A percentile compares a stretch with the other conserved stretches of the same genome.
Evolutionary conservation across 2,888 invertebrate species (phyloP).

Genomic region (Andricus curvator): DNA sequence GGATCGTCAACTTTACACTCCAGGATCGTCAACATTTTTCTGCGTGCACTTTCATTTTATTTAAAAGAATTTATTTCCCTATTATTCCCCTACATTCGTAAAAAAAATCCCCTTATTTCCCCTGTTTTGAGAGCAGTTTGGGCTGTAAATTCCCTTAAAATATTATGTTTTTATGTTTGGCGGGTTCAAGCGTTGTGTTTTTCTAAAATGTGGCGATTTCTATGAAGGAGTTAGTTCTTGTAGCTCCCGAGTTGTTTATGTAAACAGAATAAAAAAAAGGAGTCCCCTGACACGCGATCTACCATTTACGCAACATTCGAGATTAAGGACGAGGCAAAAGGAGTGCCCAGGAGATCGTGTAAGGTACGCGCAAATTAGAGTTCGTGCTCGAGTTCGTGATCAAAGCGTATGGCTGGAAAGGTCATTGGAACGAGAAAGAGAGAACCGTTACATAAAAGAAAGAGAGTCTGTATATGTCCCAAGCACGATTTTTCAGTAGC

Average conservation of each 20-base stretch:
- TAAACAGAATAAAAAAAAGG: conserved; percentile 10
- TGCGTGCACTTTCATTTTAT: too few relatives aligned
- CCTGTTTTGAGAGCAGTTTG: too few relatives aligned
- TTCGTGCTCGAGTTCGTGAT: conserved; percentile 48
- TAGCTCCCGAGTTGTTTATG: conserved; percentile 14
- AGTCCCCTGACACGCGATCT: conserved; percentile 25
- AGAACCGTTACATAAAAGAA: conserved; percentile 59
- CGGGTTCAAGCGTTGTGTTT: too few relatives aligned
- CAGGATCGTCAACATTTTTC: too few relatives aligned
- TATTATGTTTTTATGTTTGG: too few relatives aligned
- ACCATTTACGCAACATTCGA: conserved; percentile 28
- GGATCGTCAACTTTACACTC: too few relatives aligned
- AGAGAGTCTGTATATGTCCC: conserved; percentile 47
- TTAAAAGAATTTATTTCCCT: too few relatives aligned
- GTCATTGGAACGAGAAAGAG: conserved; percentile 58
- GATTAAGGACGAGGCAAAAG: conserved; percentile 36
- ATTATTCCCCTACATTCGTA: too few relatives aligned
- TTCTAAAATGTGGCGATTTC: conserved; percentile 1
- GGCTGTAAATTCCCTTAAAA: too few relatives aligned
- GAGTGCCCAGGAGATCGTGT: conserved; percentile 36
- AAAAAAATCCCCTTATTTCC: too few relatives aligned
- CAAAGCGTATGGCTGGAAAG: conserved; percentile 55
- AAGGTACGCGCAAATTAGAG: conserved; percentile 40
- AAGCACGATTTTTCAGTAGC: conserved; percentile 23
- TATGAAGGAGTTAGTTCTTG: conserved; percentile 1